phyloP scores from a whole-genome alignment of 2,113 vertebrate genomes.

The Neotoma lepida region DNA sequence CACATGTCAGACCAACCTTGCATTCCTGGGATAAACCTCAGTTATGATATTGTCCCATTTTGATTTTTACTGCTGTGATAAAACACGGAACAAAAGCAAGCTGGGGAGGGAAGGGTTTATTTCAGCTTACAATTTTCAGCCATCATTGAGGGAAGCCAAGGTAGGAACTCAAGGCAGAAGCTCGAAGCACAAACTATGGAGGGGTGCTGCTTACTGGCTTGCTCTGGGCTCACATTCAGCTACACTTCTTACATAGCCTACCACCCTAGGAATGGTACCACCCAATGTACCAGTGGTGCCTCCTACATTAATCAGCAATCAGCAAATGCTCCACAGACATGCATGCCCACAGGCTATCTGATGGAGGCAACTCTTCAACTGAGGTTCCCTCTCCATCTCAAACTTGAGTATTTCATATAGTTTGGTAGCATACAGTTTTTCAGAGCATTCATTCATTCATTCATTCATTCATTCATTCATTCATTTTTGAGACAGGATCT shows the following conservation, averaged over 20 bases:
- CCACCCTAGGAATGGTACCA: not conserved
- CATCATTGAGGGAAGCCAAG: not conserved
- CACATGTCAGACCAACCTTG: not conserved
- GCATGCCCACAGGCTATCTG: not conserved
- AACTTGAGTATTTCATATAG: not conserved
- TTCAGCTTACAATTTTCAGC: not conserved
- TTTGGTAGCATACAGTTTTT: not conserved
- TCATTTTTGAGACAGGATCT: not conserved
- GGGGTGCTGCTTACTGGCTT: not conserved
- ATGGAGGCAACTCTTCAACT: not conserved
- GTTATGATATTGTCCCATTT: not conserved
- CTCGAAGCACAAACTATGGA: not conserved
- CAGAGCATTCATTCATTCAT: not conserved
- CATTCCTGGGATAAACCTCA: conserved; percentile 20
- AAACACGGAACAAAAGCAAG: not conserved
- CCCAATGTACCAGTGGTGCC: not conserved
- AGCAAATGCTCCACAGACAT: not conserved
- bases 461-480: too few relatives aligned
- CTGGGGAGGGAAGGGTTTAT: not conserved
- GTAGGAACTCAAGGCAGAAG: not conserved
- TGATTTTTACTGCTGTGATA: not conserved
- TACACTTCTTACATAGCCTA: not conserved
- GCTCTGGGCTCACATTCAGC: not conserved
- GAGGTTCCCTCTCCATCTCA: not conserved
- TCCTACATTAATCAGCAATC: not conserved